Evolutionary conservation across 2,888 invertebrate species (phyloP).

Genomic region (Anagyrus pseudococci): DNA sequence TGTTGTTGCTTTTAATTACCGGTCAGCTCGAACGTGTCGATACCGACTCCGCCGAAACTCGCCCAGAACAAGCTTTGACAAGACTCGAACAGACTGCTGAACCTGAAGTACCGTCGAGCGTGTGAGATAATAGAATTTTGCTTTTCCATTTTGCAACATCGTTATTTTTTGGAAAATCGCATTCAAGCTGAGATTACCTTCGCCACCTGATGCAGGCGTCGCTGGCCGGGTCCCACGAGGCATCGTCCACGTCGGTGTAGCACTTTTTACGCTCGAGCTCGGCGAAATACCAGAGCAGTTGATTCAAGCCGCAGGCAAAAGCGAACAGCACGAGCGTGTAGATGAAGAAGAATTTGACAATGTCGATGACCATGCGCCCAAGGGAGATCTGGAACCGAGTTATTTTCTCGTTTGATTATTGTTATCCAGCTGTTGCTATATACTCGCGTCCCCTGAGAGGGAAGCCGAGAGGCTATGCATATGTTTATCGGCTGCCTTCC

Average conservation of each 20-base stretch:
- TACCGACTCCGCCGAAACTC: conserved; percentile 89
- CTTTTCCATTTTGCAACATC: not conserved
- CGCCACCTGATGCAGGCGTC: conserved; percentile 88
- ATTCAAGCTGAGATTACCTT: conserved; percentile 64
- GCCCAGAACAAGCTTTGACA: conserved; percentile 97
- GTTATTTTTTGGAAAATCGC: not conserved
- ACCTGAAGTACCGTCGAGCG: no score
- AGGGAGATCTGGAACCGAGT: conserved; percentile 82
- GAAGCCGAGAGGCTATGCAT: no score
- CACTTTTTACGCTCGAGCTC: conserved; percentile 84
- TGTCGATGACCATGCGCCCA: conserved; percentile 88
- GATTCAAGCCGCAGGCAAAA: conserved; percentile 91
- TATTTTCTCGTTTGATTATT: conserved; percentile 51
- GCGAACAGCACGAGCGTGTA: conserved; percentile 88
- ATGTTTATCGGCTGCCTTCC: not conserved
- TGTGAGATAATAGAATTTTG: no score
- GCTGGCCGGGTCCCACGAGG: conserved; percentile 78
- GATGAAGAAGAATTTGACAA: conserved; percentile 91
- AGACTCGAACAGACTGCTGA: conserved; percentile 86
- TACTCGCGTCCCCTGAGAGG: no score
- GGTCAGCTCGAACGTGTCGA: conserved; percentile 85
- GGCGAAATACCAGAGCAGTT: conserved; percentile 93
- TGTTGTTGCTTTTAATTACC: conserved; percentile 53
- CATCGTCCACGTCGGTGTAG: conserved; percentile 72
- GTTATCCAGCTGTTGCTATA: no score